A percentile compares a stretch with the other conserved stretches of the same genome.
Evolutionary conservation across 2,888 invertebrate species (phyloP).

Genomic region (Metopia argyrocephala): DNA sequence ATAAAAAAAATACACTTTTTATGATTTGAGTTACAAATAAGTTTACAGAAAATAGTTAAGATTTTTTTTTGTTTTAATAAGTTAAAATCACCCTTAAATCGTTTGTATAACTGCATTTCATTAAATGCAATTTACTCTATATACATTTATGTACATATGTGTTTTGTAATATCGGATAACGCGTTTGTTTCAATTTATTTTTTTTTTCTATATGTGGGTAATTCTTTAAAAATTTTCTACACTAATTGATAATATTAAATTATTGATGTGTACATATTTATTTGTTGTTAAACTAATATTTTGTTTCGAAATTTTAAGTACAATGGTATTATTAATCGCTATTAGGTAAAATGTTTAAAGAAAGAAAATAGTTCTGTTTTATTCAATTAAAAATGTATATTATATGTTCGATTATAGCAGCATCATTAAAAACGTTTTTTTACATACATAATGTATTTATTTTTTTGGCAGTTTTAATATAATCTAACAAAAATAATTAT

Average conservation of each 20-base stretch:
- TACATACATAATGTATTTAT: background rate
- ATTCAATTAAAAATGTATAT: background rate
- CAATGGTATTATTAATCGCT: no score
- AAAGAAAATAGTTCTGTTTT: no score
- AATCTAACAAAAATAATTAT: slow-evolving; percentile 1
- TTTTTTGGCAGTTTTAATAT: slow-evolving; percentile 41
- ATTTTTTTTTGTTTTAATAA: background rate
- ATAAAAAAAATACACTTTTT: no score
- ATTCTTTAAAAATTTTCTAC: slow-evolving; percentile 3
- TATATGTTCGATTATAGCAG: background rate
- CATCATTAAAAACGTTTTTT: slow-evolving; percentile 4
- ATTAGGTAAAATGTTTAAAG: no score
- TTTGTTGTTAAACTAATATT: background rate
- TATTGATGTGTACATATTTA: background rate
- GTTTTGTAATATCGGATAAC: background rate
- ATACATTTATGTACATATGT: no score
- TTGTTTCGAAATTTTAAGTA: background rate
- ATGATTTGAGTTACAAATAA: no score
- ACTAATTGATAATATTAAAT: background rate
- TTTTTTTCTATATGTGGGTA: no score
- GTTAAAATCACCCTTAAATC: background rate
- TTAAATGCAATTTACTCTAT: background rate
- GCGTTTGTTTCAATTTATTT: background rate
- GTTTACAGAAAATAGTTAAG: background rate
- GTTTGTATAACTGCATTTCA: background rate